Conservation (phyloP, 2,888 invertebrate genomes). For the Petrolisthes manimaculis region DNA sequence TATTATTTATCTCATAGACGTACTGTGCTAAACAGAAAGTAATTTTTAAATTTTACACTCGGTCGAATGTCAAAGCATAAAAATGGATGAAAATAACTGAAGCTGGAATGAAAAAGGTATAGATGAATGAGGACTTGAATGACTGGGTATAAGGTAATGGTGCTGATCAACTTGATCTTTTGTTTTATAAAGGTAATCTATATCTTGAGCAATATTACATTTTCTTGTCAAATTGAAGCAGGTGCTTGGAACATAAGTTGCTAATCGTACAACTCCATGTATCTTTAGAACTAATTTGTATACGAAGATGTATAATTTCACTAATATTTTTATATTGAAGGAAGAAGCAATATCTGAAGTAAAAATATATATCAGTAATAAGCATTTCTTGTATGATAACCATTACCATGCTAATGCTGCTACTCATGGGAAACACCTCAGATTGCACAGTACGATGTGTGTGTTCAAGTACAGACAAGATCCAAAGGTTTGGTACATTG, state of each 20-base stretch:
- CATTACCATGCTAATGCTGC: neutral
- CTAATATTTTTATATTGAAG: neutral
- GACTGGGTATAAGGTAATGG: constrained; percentile 26
- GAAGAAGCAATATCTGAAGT: neutral
- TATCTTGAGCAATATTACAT: constrained; percentile 15
- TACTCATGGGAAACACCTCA: neutral
- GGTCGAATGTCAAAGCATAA: neutral
- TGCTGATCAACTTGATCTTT: constrained; percentile 25
- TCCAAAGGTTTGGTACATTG: no score
- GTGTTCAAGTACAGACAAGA: no score
- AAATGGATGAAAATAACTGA: neutral
- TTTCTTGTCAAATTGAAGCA: constrained; percentile 3
- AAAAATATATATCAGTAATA: neutral
- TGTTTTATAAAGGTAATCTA: constrained; percentile 1
- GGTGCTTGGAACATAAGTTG: neutral
- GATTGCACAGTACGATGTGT: no score
- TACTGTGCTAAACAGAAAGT: no score
- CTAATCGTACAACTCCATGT: neutral
- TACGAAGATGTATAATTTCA: neutral
- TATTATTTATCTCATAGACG: no score
- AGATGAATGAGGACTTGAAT: neutral
- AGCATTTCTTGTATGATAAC: neutral
- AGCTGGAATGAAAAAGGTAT: no score
- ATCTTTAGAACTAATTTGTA: neutral
- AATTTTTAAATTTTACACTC: neutral